These are phyloP conservation scores for Phaethornis superciliosus DNA, from an alignment of 2,113 vertebrate genomes.

Conservation along the genomic window DNA sequence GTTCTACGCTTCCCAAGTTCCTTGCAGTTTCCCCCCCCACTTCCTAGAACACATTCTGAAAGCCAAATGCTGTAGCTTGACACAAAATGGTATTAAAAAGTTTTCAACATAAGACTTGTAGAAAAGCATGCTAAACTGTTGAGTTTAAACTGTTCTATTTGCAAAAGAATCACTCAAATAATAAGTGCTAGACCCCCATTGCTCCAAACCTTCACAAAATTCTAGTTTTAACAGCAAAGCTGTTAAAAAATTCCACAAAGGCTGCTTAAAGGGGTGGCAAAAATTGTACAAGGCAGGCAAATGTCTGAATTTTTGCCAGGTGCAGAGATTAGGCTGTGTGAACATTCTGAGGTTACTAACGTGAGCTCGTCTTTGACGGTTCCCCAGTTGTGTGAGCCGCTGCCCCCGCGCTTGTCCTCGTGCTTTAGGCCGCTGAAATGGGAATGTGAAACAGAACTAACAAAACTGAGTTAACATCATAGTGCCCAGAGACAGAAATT, in stretches of 20 bases:
- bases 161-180: background rate
- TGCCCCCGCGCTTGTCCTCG: slow-evolving; percentile 96
- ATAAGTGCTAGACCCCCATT: background rate
- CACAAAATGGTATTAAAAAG: background rate
- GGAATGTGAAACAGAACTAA: slow-evolving; percentile 88
- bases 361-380: slow-evolving; percentile 97
- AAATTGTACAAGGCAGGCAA: background rate
- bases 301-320: background rate
- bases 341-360: slow-evolving; percentile 74
- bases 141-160: background rate
- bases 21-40: background rate
- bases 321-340: background rate
- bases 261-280: rapidly evolving
- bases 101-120: background rate
- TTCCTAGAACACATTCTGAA: background rate
- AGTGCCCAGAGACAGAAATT: slow-evolving; percentile 71
- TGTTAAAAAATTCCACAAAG: background rate
- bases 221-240: background rate
- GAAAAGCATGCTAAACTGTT: background rate
- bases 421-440: slow-evolving; percentile 95
- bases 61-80: rapidly evolving
- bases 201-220: background rate
- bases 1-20: background rate
- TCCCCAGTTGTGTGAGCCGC: slow-evolving; percentile 99
- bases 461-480: slow-evolving; percentile 88